Evolutionary conservation across 2,113 vertebrate species (phyloP), one percentile per base, ranked within the genome.

Genomic region (Andinoacara biseriatus): DNA sequence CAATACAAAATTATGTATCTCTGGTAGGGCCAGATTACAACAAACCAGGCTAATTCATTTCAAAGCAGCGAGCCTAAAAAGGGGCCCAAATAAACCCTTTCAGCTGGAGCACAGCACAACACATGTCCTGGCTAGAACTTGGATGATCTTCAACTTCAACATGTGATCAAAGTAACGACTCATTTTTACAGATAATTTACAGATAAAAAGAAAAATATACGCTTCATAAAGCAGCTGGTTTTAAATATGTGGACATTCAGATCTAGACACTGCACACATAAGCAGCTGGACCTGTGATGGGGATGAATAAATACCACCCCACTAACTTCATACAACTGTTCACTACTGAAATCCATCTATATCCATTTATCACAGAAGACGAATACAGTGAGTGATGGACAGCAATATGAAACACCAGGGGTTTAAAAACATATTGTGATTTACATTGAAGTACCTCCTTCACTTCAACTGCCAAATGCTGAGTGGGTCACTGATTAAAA

Each of bases 91-190:
- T 22, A 35, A 4, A 63, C n/a, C 61, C 22, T 2, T 10, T n/a
- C 11, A 22, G 61, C 2, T 22, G n/a, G 7, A 38, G 60, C 33
- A 38, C 5, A 40, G 22, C 0, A 6, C n/a, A 35, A 62, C 33
- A 63, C 33, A 11, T 38, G 60, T 40, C 20, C 20, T 1, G 3
- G 22, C 33, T 2, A 0, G 1, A 63, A 11, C 0, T 0, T 40
- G 61, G 20, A 2, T 40, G 0, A 14, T 22, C 61, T 63, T 63
- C 38, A 63, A 63, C 20, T 22, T n/a, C 4, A 22, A 22, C 54
- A 56, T 10, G 18, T n/a, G 10, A 61, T 13, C 5, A 33, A n/a
- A 10, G 20, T 40, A 63, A 63, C n/a, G 0, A 13, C 33, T 63
- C 6, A 22, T 40, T 63, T 2, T 40, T 40, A 63, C 11, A 63